Percentiles rank a stretch among this genome's conserved stretches.
Conservation (phyloP, 2,888 invertebrate species). For the Colostygia pectinataria region DNA sequence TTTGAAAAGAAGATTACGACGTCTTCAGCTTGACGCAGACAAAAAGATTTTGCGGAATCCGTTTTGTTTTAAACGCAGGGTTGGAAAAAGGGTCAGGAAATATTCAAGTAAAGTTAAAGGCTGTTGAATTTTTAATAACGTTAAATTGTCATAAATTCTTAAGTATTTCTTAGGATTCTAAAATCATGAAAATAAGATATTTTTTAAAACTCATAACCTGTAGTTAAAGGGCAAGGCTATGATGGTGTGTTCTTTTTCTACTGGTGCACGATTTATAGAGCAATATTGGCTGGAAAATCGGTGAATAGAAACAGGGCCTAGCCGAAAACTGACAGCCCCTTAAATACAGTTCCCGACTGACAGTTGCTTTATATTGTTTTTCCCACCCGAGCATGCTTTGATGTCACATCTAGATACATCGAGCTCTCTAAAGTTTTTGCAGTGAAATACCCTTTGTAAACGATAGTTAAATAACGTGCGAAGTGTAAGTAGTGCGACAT, state of each 20-base stretch:
- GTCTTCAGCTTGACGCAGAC: slow-evolving; percentile 57
- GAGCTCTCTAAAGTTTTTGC: slow-evolving; percentile 29
- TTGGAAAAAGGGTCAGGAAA: slow-evolving; percentile 51
- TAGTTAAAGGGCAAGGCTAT: background rate
- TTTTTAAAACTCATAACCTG: background rate
- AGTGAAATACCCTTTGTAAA: slow-evolving; percentile 34
- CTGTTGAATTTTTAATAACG: slow-evolving; percentile 54
- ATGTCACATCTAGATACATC: slow-evolving; percentile 26
- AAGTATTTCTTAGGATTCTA: slow-evolving; percentile 20
- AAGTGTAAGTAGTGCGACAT: slow-evolving; percentile 60
- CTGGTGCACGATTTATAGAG: slow-evolving; percentile 6
- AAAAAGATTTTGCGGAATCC: slow-evolving; percentile 62
- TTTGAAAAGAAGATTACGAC: slow-evolving; percentile 61
- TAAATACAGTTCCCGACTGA: slow-evolving; percentile 46
- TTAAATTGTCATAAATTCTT: slow-evolving; percentile 45
- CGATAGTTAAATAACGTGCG: slow-evolving; percentile 52
- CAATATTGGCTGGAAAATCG: slow-evolving; percentile 16
- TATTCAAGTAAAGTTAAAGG: slow-evolving; percentile 47
- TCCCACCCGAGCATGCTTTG: slow-evolving; percentile 48
- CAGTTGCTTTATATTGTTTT: slow-evolving; percentile 55
- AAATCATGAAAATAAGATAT: background rate
- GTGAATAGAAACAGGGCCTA: slow-evolving; percentile 15
- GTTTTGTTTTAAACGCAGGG: slow-evolving; percentile 47
- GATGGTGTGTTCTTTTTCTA: slow-evolving; percentile 2
- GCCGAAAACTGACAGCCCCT: slow-evolving; percentile 46